Conservation (phyloP, 1,140 invertebrate species). For the Camponotus floridanus region DNA sequence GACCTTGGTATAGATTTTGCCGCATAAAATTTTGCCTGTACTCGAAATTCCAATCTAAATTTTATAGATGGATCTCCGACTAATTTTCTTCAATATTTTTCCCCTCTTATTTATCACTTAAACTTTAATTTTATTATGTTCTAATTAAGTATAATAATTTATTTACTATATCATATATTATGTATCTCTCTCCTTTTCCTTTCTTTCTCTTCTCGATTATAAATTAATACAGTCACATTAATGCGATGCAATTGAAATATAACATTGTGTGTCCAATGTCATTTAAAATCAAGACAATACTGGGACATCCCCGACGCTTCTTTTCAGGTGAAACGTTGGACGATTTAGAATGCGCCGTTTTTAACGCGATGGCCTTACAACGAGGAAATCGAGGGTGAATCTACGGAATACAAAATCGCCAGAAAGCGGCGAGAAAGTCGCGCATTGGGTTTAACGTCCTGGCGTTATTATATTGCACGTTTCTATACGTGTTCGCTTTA, state of each 20-base stretch:
- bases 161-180: background rate
- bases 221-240: background rate
- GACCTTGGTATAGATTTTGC: background rate
- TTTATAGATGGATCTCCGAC: background rate
- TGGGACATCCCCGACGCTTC: conserved; percentile 19
- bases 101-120: background rate
- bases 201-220: too few relatives aligned
- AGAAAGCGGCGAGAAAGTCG: conserved; percentile 64
- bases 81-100: background rate
- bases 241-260: conserved; percentile 11
- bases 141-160: background rate
- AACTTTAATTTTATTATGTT: background rate
- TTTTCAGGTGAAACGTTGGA: conserved; percentile 53
- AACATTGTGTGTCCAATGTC: background rate
- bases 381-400: conserved; percentile 63
- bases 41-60: background rate
- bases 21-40: background rate
- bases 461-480: conserved; percentile 29
- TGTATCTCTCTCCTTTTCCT: background rate
- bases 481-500: conserved; percentile 8
- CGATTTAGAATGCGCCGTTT: conserved; percentile 31
- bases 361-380: conserved; percentile 25
- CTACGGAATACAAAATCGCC: conserved; percentile 63
- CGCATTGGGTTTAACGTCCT: conserved; percentile 41
- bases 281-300: conserved; percentile 31